Evolutionary conservation across 2,888 invertebrate genomes (phyloP).

Genomic region (Tenthredo mesomela): DNA sequence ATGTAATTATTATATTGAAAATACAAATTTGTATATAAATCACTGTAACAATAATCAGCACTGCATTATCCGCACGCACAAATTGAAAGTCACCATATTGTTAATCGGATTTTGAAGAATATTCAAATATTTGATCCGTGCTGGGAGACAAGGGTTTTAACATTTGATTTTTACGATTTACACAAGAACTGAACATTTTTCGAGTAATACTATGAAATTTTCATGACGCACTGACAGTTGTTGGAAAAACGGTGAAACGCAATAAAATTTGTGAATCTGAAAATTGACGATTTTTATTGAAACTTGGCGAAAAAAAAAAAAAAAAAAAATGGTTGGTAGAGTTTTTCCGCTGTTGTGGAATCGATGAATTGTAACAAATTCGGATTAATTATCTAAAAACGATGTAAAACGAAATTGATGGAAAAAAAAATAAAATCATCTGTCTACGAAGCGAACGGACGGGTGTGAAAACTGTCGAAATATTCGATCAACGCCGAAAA

Average conservation of each 20-base stretch:
- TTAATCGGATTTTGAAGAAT: not conserved
- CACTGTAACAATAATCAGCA: slow-evolving; percentile 16
- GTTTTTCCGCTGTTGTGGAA: not conserved
- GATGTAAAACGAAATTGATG: not conserved
- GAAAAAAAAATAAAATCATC: slow-evolving; percentile 7
- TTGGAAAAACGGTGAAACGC: not conserved
- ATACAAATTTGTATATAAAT: not conserved
- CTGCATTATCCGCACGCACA: not conserved
- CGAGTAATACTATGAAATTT: not conserved
- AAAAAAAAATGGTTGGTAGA: not conserved
- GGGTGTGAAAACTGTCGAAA: not conserved
- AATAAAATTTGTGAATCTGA: not conserved
- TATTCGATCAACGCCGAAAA: not conserved
- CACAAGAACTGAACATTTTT: not conserved
- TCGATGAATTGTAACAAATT: not conserved
- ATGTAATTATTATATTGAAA: not conserved
- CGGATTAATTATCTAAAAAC: not conserved
- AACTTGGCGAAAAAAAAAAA: not conserved
- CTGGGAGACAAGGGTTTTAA: not conserved
- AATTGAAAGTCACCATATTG: not conserved
- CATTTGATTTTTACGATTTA: not conserved
- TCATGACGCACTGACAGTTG: not conserved
- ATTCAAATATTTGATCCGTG: not conserved
- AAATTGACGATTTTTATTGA: not conserved
- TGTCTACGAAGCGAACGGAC: not conserved